These are phyloP conservation scores for Anthophora plumipes DNA, from an alignment of 2,888 invertebrate genomes.

Conservation along the genomic window DNA sequence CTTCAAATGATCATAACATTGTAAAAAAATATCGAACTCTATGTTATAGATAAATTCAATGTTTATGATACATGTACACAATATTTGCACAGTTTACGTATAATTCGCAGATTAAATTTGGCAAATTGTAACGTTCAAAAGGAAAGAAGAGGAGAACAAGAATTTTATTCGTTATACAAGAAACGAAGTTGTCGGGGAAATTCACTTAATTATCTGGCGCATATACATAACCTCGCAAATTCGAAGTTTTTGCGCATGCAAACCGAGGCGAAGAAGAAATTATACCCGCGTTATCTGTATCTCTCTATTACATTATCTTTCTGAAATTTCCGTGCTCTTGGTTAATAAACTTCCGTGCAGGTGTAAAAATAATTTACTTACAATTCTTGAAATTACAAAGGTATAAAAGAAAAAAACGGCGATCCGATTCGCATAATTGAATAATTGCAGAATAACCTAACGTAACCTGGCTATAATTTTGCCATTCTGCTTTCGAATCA, in stretches of 20 bases:
- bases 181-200: neutral
- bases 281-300: neutral
- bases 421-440: neutral
- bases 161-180: neutral
- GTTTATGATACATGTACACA: no score
- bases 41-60: no score
- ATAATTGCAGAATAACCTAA: no score
- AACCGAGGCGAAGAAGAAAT: neutral
- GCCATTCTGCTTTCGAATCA: no score
- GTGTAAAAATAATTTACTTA: neutral
- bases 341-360: neutral
- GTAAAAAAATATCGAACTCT: no score
- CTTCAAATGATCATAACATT: no score
- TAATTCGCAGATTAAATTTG: neutral
- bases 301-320: neutral
- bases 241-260: neutral
- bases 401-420: neutral
- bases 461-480: neutral
- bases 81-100: no score
- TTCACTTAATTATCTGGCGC: neutral
- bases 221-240: neutral
- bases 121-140: neutral
- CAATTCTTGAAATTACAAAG: neutral
- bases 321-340: neutral
- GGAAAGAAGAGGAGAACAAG: neutral